Conservation (phyloP, 2,797 vertebrate species). For the Pseudocheirus occidentalis region DNA sequence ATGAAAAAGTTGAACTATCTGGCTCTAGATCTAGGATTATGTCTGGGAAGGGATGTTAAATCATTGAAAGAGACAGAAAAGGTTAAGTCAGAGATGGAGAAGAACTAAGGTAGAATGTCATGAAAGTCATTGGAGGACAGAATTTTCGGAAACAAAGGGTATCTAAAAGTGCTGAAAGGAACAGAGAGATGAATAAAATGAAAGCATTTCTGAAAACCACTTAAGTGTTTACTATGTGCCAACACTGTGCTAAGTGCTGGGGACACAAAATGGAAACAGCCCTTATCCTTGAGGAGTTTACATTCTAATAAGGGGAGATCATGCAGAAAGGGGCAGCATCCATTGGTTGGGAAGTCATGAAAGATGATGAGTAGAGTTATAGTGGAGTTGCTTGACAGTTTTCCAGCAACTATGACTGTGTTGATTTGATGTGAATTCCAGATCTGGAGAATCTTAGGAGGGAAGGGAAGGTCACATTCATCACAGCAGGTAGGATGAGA, state of each 20-base stretch:
- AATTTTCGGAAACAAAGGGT: conserved; percentile 42
- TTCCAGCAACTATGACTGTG: neutral
- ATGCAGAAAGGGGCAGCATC: neutral
- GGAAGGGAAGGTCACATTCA: neutral
- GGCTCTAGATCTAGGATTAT: neutral
- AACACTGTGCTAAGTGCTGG: neutral
- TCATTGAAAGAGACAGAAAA: neutral
- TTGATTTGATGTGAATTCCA: neutral
- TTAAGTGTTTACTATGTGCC: neutral
- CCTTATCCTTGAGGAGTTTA: neutral
- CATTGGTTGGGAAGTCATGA: neutral
- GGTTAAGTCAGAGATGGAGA: neutral
- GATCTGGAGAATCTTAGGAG: neutral
- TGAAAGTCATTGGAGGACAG: conserved; percentile 3
- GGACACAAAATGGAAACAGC: neutral
- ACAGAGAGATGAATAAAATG: conserved; percentile 40
- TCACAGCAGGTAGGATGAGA: neutral
- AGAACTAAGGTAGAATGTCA: neutral
- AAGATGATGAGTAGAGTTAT: neutral
- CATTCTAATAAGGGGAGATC: neutral
- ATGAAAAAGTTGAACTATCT: neutral
- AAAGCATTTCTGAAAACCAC: conserved; percentile 11
- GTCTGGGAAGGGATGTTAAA: neutral
- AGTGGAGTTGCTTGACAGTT: neutral
- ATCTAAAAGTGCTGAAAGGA: conserved; percentile 11